Evolutionary conservation across 2,113 vertebrate species (phyloP).

Genomic region (Guaruba guarouba): DNA sequence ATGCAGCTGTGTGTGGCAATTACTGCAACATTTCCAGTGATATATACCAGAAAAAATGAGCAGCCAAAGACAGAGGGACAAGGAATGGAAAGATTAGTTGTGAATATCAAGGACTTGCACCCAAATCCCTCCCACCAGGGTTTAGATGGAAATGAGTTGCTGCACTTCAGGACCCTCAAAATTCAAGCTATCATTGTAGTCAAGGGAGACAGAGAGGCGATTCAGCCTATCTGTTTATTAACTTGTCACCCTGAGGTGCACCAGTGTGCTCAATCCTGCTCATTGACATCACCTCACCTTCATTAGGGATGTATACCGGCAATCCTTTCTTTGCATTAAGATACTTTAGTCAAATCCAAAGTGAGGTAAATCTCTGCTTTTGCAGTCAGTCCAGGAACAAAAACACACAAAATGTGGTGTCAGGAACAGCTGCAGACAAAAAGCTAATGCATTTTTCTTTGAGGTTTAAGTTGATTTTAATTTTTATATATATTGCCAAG

Average conservation of each 20-base stretch:
- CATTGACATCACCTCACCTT: not conserved
- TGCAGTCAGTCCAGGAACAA: not conserved
- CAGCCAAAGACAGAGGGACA: not conserved
- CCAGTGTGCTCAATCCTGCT: not conserved
- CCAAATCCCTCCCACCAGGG: not conserved
- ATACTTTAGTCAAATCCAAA: not conserved
- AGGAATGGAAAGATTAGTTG: fast-evolving
- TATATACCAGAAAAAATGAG: not conserved
- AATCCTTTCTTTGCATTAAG: not conserved
- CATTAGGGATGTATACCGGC: not conserved
- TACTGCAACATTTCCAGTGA: not conserved
- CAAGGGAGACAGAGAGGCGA: not conserved
- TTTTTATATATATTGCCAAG: not conserved
- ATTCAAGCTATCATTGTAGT: not conserved
- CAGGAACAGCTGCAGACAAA: not conserved
- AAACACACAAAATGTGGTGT: not conserved
- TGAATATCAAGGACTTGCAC: not conserved
- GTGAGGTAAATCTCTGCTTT: not conserved
- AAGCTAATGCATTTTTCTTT: not conserved
- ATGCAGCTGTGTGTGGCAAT: not conserved
- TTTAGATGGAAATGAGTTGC: not conserved
- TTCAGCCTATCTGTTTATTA: not conserved
- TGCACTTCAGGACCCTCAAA: not conserved
- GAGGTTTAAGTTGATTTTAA: not conserved
- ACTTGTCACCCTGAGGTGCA: not conserved